These are phyloP conservation scores for Aurelia sp. DNA, from an alignment of 30 jellyfish, hydroid and myxozoan genomes.

Conservation along the genomic window DNA sequence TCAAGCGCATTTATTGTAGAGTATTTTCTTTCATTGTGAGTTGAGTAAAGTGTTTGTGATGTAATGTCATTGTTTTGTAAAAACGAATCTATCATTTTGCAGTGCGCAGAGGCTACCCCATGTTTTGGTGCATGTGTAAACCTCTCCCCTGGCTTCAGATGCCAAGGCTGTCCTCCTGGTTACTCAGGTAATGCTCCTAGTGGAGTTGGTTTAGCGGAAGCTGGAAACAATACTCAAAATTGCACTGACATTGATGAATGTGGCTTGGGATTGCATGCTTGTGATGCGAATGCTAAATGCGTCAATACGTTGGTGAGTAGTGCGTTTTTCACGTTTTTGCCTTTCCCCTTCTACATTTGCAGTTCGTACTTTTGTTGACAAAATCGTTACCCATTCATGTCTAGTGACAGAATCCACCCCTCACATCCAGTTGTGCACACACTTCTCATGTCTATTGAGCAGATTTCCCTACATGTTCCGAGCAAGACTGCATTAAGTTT, in stretches of 20 bases:
- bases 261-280: slow-evolving; percentile 54
- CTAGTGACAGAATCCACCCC: no score
- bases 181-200: slow-evolving; percentile 92
- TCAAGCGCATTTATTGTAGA: no score
- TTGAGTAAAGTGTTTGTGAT: no score
- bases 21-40: no score
- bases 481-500: no score
- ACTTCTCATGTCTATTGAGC: no score
- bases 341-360: neutral
- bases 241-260: slow-evolving; percentile 94
- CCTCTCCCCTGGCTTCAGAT: slow-evolving; percentile 92
- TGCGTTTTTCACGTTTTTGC: neutral
- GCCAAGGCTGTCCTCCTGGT: slow-evolving; percentile 97
- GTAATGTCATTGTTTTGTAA: no score
- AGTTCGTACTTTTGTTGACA: neutral
- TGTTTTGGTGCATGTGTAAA: slow-evolving; percentile 79
- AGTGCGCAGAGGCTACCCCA: slow-evolving; percentile 73
- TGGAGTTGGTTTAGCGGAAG: slow-evolving; percentile 92
- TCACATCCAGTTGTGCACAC: no score
- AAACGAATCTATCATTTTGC: neutral
- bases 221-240: slow-evolving; percentile 71
- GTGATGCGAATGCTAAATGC: slow-evolving; percentile 91
- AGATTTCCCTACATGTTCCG: no score
- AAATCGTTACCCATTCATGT: no score
- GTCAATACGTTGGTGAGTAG: slow-evolving; percentile 81